Evolutionary conservation across 2,113 vertebrate genomes (phyloP), one percentile per base, ranked within the genome.

Genomic region (Anoplopoma fimbria): DNA sequence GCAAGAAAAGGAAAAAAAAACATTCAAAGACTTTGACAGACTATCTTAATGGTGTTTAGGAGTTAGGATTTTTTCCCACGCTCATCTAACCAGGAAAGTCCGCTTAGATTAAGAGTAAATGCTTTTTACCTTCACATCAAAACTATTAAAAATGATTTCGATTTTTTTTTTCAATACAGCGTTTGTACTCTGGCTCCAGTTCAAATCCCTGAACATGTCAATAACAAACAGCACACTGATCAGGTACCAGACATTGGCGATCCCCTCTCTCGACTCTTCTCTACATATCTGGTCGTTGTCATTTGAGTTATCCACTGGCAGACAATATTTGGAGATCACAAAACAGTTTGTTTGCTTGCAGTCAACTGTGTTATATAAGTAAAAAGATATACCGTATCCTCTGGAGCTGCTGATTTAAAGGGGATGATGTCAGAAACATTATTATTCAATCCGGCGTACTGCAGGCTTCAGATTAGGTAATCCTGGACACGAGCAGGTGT

Each of bases 391-490:
- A 73, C 65, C 27, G 14, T 23, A 38, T 63, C 55, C 64, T 10
- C 1, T 0, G 45, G 65, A 60, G 27, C 15, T n/a, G 7, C 36
- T 29, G 34, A 77, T 33, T 73, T 23, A 69, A 19, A 81, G 27
- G 29, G 40, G 31, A 17, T 42, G 49, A 78, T 34, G 55, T 53
- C 62, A 79, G 55, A 25, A 38, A 53, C 65, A 27, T 47, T 34
- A n/a, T 25, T 34, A 53, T 69, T 65, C 49, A 49, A 29, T 57
- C 31, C 21, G 77, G 67, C 29, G 70, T 0, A 15, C 40, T 75
- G 77, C 29, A 3, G 61, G 60, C 14, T 5, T 14, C 14, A 74
- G 61, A 83, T 73, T 53, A 77, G 53, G 15, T 80, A 75, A 69
- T 34, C 31, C 75, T 58, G 9, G 69, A 42, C 25, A 53, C 15